Percentiles rank a stretch among this genome's conserved stretches.
phyloP scores from a whole-genome alignment of 2,888 invertebrate species.

The Alloscopus bannaensis region DNA sequence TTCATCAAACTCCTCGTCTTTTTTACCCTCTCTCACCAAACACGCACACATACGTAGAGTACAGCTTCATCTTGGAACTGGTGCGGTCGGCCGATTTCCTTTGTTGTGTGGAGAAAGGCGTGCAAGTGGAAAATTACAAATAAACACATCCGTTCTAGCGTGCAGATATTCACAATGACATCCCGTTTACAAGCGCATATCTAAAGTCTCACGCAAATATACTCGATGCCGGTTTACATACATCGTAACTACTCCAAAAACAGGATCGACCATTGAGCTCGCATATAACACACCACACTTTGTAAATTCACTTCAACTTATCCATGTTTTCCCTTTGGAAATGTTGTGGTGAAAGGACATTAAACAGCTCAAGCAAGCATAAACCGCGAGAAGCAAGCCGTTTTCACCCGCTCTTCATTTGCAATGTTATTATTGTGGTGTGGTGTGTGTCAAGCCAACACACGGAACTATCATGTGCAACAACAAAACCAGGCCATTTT shows the following conservation, averaged over 20 bases:
- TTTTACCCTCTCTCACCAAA: constrained; percentile 26
- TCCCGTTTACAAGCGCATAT: neutral
- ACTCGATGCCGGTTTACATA: too few species aligned
- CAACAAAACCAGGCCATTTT: constrained; percentile 33
- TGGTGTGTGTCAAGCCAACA: neutral
- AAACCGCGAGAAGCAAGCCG: too few species aligned
- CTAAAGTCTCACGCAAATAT: neutral
- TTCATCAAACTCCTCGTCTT: neutral
- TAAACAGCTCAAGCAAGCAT: too few species aligned
- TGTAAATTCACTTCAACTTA: neutral
- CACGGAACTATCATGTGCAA: neutral
- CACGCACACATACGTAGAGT: too few species aligned
- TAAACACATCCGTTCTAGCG: constrained; percentile 65
- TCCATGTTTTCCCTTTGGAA: neutral
- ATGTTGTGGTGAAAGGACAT: constrained; percentile 1
- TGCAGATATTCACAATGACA: constrained; percentile 50
- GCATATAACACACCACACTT: constrained; percentile 2
- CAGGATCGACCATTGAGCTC: neutral
- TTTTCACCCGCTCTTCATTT: too few species aligned
- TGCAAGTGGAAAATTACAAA: constrained; percentile 71
- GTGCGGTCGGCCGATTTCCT: constrained; percentile 51
- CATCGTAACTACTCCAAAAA: too few species aligned
- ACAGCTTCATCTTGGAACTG: too few species aligned
- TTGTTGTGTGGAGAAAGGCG: constrained; percentile 60
- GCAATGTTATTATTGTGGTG: neutral